Percentiles rank a stretch among this genome's conserved stretches.
These are phyloP conservation scores for Trachemys scripta DNA, from an alignment of 2,113 vertebrate species.

Conservation along the genomic window DNA sequence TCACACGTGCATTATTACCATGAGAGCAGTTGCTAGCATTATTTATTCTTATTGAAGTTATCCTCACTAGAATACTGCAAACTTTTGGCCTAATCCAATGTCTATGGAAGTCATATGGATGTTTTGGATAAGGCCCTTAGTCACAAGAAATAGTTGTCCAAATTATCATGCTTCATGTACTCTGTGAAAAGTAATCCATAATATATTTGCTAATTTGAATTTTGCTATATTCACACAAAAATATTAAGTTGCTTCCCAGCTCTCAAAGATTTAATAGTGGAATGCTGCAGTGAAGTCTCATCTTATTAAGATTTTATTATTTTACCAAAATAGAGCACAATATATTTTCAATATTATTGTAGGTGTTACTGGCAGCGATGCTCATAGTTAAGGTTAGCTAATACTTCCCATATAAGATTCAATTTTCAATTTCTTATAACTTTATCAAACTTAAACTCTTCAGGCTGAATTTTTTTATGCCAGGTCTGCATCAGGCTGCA, in stretches of 20 bases:
- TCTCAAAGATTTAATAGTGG: background rate
- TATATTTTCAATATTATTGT: background rate
- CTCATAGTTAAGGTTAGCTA: rapidly evolving
- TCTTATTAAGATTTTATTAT: background rate
- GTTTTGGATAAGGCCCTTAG: background rate
- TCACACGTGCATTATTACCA: background rate
- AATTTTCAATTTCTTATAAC: background rate
- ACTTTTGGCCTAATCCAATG: background rate
- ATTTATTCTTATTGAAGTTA: background rate
- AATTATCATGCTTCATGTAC: background rate
- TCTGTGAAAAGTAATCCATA: background rate
- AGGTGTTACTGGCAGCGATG: background rate
- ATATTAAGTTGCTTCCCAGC: background rate
- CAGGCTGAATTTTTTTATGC: background rate
- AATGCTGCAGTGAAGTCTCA: background rate
- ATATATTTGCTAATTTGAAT: background rate
- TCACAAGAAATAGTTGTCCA: background rate
- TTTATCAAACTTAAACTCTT: background rate
- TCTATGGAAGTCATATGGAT: background rate
- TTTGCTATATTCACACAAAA: background rate
- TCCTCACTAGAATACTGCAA: background rate
- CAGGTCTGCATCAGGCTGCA: background rate
- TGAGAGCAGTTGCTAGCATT: background rate
- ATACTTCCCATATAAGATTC: background rate
- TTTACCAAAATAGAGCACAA: background rate